Percentiles rank a stretch among this genome's conserved stretches.
Conservation (phyloP, 2,113 vertebrate species). For the Anhinga rufa region DNA sequence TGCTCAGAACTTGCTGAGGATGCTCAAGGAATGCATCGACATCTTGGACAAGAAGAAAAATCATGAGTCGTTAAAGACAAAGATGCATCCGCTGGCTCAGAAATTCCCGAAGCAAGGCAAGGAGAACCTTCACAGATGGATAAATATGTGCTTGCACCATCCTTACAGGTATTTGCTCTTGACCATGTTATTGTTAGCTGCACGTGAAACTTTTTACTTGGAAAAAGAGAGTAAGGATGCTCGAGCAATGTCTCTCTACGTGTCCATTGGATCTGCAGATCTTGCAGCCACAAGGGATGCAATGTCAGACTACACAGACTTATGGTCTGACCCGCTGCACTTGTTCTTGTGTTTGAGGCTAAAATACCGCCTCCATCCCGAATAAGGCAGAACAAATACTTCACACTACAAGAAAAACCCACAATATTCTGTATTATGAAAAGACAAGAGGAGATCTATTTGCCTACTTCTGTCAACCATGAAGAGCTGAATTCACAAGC, state of each 20-base stretch:
- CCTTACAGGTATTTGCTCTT: neutral
- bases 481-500: neutral
- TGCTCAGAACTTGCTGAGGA: neutral
- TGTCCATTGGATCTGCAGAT: neutral
- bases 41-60: neutral
- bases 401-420: neutral
- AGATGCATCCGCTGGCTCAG: neutral
- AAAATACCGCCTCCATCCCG: neutral
- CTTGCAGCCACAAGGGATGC: neutral
- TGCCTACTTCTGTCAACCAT: neutral
- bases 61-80: neutral
- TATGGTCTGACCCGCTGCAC: neutral
- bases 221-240: neutral
- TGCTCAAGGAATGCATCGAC: neutral
- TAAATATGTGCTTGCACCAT: too few relatives aligned
- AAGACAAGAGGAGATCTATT: neutral
- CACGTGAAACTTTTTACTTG: neutral
- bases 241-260: rapidly evolving
- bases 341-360: neutral
- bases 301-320: neutral
- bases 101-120: neutral
- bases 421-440: neutral
- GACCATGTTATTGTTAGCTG: rapidly evolving
- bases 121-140: neutral
- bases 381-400: neutral